phyloP scores from a whole-genome alignment of 2,113 vertebrate genomes.

The Paradoxurus hermaphroditus region DNA sequence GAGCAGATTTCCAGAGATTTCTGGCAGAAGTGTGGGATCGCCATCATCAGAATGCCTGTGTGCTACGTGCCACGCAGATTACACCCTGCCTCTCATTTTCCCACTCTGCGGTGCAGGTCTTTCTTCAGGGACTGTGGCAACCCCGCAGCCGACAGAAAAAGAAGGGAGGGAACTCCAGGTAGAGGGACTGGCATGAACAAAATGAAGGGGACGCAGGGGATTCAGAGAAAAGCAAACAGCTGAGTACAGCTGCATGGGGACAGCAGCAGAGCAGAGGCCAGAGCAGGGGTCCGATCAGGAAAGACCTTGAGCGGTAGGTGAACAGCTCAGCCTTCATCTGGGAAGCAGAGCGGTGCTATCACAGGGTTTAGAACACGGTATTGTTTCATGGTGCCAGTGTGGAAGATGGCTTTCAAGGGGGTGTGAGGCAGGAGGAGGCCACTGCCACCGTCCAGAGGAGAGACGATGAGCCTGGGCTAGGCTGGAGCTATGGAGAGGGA shows the following conservation, averaged over 20 bases:
- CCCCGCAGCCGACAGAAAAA: background rate
- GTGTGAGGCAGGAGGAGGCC: background rate
- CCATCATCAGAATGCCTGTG: background rate
- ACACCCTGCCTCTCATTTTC: background rate
- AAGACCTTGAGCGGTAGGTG: background rate
- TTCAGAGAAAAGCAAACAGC: background rate
- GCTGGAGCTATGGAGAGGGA: background rate
- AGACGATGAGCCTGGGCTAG: background rate
- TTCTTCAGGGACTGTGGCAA: background rate
- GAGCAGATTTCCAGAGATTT: background rate
- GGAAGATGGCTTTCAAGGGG: background rate
- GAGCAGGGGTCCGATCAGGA: background rate
- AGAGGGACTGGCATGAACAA: background rate
- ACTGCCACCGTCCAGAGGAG: background rate
- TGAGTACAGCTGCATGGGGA: background rate
- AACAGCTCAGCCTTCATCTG: background rate
- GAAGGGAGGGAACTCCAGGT: background rate
- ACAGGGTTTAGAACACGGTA: background rate
- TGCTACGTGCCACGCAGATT: background rate
- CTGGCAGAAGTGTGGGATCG: background rate
- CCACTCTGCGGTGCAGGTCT: background rate
- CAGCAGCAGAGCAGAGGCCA: background rate
- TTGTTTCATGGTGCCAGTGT: background rate
- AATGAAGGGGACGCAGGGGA: background rate
- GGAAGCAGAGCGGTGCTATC: background rate